These are phyloP conservation scores for Ceramica pisi DNA, from an alignment of 2,888 invertebrate species.

Conservation along the genomic window DNA sequence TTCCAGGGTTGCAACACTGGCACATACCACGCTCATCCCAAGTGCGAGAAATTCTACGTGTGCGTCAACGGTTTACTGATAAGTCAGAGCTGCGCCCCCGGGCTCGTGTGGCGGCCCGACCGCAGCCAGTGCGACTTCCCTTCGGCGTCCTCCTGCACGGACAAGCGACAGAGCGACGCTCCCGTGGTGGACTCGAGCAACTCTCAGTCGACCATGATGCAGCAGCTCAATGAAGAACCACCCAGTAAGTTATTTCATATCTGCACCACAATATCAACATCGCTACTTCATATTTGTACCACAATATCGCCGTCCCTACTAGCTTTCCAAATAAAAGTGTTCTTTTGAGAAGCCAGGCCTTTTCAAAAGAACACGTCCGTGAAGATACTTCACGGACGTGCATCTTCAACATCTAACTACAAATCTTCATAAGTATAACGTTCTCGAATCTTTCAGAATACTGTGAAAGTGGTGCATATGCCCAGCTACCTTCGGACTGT, in stretches of 20 bases:
- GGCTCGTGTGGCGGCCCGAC: constrained; percentile 93
- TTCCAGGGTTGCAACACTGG: constrained; percentile 92
- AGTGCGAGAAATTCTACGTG: constrained; percentile 94
- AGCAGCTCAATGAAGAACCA: constrained; percentile 71
- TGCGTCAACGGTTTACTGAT: constrained; percentile 94
- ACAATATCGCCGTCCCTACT: background rate
- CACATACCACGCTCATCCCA: constrained; percentile 93
- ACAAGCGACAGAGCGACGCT: constrained; percentile 77
- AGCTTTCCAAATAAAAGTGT: background rate
- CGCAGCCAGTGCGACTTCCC: constrained; percentile 94
- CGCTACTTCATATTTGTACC: too few species aligned
- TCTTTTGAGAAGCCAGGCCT: background rate
- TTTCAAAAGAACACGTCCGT: too few species aligned
- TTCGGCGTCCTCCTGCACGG: constrained; percentile 91
- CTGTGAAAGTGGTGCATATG: constrained; percentile 92
- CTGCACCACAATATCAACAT: background rate
- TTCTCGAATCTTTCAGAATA: constrained; percentile 76
- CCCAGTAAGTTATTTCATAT: constrained; percentile 36
- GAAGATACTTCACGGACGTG: too few species aligned
- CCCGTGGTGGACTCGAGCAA: constrained; percentile 74
- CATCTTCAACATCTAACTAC: too few species aligned
- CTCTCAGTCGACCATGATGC: constrained; percentile 70
- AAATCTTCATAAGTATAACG: background rate
- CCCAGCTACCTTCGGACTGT: constrained; percentile 93
- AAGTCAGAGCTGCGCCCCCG: constrained; percentile 94